phyloP scores from a whole-genome alignment of 2,888 invertebrate species.

The Eupithecia insigniata region DNA sequence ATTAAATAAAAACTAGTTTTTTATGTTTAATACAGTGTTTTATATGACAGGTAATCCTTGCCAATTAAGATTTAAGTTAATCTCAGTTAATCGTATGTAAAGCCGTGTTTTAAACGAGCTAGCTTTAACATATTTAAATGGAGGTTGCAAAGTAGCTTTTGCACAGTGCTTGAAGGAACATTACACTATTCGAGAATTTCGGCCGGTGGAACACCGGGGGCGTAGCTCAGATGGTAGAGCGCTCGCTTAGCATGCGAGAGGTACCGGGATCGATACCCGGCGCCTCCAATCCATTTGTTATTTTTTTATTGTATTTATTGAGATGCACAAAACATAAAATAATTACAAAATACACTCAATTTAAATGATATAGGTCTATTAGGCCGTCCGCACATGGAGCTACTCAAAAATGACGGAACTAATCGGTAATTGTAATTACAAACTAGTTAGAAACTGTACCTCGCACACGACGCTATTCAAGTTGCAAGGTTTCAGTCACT shows the following conservation, averaged over 20 bases:
- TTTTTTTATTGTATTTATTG: no score
- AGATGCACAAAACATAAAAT: no score
- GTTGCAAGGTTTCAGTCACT: no score
- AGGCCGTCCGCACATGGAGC: no score
- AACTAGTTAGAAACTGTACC: no score
- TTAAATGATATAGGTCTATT: no score
- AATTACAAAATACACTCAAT: no score
- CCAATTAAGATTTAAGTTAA: not conserved
- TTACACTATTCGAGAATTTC: not conserved
- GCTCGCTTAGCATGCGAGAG: constrained; percentile 85
- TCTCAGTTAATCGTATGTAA: not conserved
- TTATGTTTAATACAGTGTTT: not conserved
- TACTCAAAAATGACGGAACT: no score
- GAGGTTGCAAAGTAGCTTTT: not conserved
- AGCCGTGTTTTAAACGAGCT: not conserved
- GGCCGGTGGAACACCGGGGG: constrained; percentile 19
- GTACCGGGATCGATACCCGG: constrained; percentile 75
- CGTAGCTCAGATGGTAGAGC: constrained; percentile 80
- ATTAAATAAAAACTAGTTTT: not conserved
- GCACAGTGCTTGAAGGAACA: not conserved
- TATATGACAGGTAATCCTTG: not conserved
- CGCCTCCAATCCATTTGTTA: constrained; percentile 54
- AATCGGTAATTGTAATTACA: no score
- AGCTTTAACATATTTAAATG: not conserved
- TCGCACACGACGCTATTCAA: no score